phyloP scores from a whole-genome alignment of 1,140 invertebrate genomes.

The Notospermus geniculatus region DNA sequence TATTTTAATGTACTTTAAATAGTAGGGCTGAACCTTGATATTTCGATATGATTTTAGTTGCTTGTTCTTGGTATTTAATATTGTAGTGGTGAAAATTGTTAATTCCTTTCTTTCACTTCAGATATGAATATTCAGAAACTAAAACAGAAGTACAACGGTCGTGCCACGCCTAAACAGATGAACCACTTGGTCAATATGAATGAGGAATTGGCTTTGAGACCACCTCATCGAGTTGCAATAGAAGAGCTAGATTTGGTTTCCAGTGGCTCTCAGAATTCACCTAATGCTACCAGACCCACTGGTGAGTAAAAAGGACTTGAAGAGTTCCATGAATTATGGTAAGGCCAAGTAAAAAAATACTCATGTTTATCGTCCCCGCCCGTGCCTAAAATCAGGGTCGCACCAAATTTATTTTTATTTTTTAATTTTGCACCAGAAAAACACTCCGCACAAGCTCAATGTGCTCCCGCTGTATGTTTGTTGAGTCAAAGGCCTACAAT shows the following conservation, averaged over 20 bases:
- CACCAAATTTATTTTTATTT: too few relatives aligned
- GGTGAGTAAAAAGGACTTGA: constrained; percentile 3
- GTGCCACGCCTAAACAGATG: constrained; percentile 49
- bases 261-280: constrained; percentile 9
- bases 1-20: neutral
- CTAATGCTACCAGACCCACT: constrained; percentile 9
- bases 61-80: too few relatives aligned
- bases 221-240: constrained; percentile 46
- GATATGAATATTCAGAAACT: constrained; percentile 53
- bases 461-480: too few relatives aligned
- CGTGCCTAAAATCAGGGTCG: too few relatives aligned
- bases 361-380: too few relatives aligned
- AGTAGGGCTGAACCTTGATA: too few relatives aligned
- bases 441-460: too few relatives aligned
- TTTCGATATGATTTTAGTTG: neutral
- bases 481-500: too few relatives aligned
- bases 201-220: constrained; percentile 49
- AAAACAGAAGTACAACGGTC: constrained; percentile 54
- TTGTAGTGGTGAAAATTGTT: neutral
- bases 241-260: constrained; percentile 33
- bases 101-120: constrained; percentile 26
- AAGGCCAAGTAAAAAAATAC: too few relatives aligned
- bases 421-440: too few relatives aligned
- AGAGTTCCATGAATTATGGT: neutral
- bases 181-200: constrained; percentile 54